A percentile compares a stretch with the other conserved stretches of the same genome.
Evolutionary conservation across 2,888 invertebrate species (phyloP).

Genomic region (Plebejus melissa): DNA sequence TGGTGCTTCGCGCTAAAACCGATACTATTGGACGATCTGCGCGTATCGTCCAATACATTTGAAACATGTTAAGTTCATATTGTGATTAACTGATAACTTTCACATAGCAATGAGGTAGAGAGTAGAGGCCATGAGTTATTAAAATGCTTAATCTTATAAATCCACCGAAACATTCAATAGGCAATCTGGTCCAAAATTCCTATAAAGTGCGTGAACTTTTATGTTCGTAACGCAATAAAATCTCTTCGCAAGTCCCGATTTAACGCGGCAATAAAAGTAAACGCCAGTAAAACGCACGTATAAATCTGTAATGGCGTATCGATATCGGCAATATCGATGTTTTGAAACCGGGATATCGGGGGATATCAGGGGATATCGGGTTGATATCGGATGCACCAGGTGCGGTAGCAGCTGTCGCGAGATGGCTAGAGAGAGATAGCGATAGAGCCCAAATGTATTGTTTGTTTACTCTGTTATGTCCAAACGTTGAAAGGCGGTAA

Average conservation of each 20-base stretch:
- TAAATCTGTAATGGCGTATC: slow-evolving; percentile 10
- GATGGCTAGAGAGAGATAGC: background rate
- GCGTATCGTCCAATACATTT: too few species aligned
- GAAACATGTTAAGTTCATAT: background rate
- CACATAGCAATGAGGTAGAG: background rate
- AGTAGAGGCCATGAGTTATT: background rate
- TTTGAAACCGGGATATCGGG: slow-evolving; percentile 15
- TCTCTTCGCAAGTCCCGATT: slow-evolving; percentile 11
- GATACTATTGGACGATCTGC: too few species aligned
- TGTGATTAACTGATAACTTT: background rate
- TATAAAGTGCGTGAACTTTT: slow-evolving; percentile 18
- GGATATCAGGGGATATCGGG: background rate
- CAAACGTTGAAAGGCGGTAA: too few species aligned
- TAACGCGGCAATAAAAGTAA: slow-evolving; percentile 23
- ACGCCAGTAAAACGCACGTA: slow-evolving; percentile 26
- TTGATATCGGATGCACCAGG: slow-evolving; percentile 26
- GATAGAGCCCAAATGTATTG: background rate
- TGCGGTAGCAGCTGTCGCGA: slow-evolving; percentile 21
- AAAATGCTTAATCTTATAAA: background rate
- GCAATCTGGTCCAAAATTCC: slow-evolving; percentile 13
- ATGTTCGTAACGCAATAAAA: slow-evolving; percentile 25
- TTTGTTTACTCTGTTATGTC: too few species aligned
- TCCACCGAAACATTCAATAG: background rate
- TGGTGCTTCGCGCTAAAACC: too few species aligned
- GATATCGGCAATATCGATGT: slow-evolving; percentile 13